Evolutionary conservation across 2,797 vertebrate species (phyloP), one percentile per base, ranked within the genome.

Genomic region (Calcarius lapponicus): DNA sequence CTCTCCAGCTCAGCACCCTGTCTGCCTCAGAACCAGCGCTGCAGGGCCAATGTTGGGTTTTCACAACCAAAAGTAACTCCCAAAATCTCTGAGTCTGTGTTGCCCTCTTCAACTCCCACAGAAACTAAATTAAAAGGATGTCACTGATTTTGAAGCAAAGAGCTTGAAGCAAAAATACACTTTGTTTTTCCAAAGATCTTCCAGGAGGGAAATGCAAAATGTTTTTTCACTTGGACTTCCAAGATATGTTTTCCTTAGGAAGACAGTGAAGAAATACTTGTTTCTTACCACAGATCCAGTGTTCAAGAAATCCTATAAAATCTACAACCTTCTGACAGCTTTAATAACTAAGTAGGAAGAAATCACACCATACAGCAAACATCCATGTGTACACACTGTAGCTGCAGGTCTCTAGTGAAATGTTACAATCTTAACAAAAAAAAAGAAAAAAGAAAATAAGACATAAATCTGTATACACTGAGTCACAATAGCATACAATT

Each of bases 1-100:
- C 29, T 72, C 36, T 57, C 19, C 50, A 69, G 26, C 47, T 18
- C 0, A 0, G 36, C 13, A 29, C 34, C 40, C 2, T 0, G 3
- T 29, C 31, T 73, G 11, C 65, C 34, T 42, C 5, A 3, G 17
- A 58, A 10, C 8, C 1, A 0, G 7, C 29, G 65, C 60, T 70
- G 26, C 10, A 2, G 58, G 24, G 34, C 9, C 38, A 25, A 1
- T 36, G 7, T 12, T 54, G 38, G 8, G 4, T n/a, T 86, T 71
- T 57, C 61, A 61, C 13, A 25, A 11, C 22, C 53, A 25, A 60
- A 56, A 12, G 4, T 28, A 53, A 24, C 36, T 64, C 48, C 11
- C 43, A 17, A 82, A 87, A 70, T 43, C 11, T 13, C 13, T 9
- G 3, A 47, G 25, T 14, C 32, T 62, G 25, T 81, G 6, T 8